Evolutionary conservation across 2,797 vertebrate genomes (phyloP), one percentile per base, ranked within the genome.

Genomic region (Gambusia yucatana): DNA sequence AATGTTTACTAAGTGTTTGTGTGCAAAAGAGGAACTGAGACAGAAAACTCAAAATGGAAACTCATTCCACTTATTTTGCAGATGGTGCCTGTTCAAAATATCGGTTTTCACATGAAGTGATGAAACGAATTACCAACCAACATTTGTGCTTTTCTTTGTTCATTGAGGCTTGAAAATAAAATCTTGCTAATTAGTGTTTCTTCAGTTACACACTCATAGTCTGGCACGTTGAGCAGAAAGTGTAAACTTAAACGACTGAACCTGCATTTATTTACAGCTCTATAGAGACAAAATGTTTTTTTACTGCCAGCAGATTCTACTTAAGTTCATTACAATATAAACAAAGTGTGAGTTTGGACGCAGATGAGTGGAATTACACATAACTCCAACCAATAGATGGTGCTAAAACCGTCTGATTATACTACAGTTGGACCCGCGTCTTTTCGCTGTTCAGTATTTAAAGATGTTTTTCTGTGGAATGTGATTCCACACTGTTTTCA

Each of bases 1-100:
- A 63, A 79, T 1, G 28, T 77, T 63, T 82, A 43, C 72, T 72
- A 65, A 50, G 79, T 50, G 63, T 44, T 50, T 67, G 11, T 14
- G 79, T 36, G 67, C 20, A 43, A 20, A 14, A 22, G 1, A 28
- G 48, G n/a, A 0, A 25, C 30, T 8, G 5, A 28, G 30, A 46
- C 14, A 43, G 82, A 81, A 71, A 30, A 72, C 28, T 20, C 69
- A 28, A 41, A 41, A 39, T 6, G 25, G 65, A 69, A 69, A 69
- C 39, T 69, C 25, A 13, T 43, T 69, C n/a, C 43, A 25, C 65
- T 69, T 43, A 13, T 43, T 69, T 69, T 69, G 36, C 22, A 43
- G 39, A 14, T 10, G 22, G 39, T 4, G 10, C 63, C 63, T 67
- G 63, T 43, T 43, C 65, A n/a, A 69, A 43, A 22, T 14, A n/a